A percentile compares a stretch with the other conserved stretches of the same genome.
Conservation (phyloP, 2,888 invertebrate species). For the Polia nebulosa region DNA sequence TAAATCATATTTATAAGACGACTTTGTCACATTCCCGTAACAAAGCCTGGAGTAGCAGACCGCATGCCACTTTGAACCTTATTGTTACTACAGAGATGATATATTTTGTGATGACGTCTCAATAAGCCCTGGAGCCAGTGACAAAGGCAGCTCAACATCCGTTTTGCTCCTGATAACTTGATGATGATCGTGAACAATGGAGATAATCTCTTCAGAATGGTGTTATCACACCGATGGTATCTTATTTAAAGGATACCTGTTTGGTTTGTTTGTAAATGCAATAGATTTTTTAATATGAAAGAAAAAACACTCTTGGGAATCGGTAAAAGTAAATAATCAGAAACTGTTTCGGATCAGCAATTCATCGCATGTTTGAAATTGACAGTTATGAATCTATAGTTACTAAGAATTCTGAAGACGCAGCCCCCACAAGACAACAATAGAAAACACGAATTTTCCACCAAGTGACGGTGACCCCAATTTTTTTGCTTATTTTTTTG, state of each 20-base stretch:
- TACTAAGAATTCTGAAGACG: neutral
- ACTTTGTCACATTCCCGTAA: slow-evolving; percentile 88
- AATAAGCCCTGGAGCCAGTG: slow-evolving; percentile 66
- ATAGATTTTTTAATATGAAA: neutral
- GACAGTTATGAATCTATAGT: slow-evolving; percentile 1
- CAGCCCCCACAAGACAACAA: slow-evolving; percentile 18
- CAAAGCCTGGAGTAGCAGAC: slow-evolving; percentile 74
- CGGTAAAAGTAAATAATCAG: neutral
- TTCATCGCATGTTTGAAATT: slow-evolving; percentile 7
- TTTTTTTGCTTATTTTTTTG: slow-evolving; percentile 71
- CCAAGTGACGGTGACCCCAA: slow-evolving; percentile 58
- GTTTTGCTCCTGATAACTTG: slow-evolving; percentile 74
- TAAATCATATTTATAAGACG: slow-evolving; percentile 90
- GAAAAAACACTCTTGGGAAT: fast-evolving
- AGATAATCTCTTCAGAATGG: slow-evolving; percentile 68
- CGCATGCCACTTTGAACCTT: slow-evolving; percentile 77
- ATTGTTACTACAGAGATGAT: slow-evolving; percentile 69
- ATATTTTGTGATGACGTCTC: slow-evolving; percentile 67
- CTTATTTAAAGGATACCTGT: slow-evolving; percentile 48
- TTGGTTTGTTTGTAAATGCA: neutral
- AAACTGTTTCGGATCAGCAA: neutral
- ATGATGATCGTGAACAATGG: slow-evolving; percentile 72
- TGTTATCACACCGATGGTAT: slow-evolving; percentile 62
- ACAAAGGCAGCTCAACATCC: slow-evolving; percentile 69
- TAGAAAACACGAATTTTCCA: slow-evolving; percentile 53